These are phyloP conservation scores for Orchesella flavescens DNA, from an alignment of 2,888 invertebrate genomes.

Conservation along the genomic window DNA sequence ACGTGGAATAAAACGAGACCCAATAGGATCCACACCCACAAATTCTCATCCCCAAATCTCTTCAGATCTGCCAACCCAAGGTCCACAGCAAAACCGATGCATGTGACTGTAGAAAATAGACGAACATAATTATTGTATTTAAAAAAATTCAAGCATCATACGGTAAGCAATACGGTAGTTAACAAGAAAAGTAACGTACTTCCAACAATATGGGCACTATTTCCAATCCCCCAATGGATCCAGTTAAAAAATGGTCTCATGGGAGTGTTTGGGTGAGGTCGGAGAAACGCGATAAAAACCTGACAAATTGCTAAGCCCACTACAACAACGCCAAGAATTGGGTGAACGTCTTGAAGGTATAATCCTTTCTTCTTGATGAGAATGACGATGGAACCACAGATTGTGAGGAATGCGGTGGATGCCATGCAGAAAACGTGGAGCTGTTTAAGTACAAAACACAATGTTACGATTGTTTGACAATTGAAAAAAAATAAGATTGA, in stretches of 20 bases:
- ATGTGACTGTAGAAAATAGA: constrained; percentile 82
- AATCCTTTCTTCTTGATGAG: constrained; percentile 86
- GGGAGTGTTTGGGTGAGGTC: constrained; percentile 88
- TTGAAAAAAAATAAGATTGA: not conserved
- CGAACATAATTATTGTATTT: constrained; percentile 14
- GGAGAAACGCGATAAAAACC: constrained; percentile 89
- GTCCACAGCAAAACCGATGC: constrained; percentile 93
- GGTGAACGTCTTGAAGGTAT: constrained; percentile 53
- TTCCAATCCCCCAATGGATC: constrained; percentile 92
- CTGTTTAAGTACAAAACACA: constrained; percentile 75
- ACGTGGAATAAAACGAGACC: constrained; percentile 93
- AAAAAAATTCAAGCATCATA: no score
- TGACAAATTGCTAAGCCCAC: constrained; percentile 87
- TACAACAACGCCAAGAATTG: constrained; percentile 84
- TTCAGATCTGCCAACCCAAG: constrained; percentile 81
- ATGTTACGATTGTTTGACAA: not conserved
- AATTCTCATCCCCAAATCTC: constrained; percentile 82
- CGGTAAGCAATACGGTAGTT: no score
- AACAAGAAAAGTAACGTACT: constrained; percentile 78
- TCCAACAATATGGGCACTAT: constrained; percentile 88
- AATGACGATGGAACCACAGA: constrained; percentile 86
- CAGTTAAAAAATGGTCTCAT: constrained; percentile 90
- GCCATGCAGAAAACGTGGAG: constrained; percentile 91
- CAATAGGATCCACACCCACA: constrained; percentile 88
- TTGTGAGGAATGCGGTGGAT: constrained; percentile 85